A percentile compares a stretch with the other conserved stretches of the same genome.
These are phyloP conservation scores for Xenops minutus DNA, from an alignment of 2,797 vertebrate genomes.

Conservation along the genomic window DNA sequence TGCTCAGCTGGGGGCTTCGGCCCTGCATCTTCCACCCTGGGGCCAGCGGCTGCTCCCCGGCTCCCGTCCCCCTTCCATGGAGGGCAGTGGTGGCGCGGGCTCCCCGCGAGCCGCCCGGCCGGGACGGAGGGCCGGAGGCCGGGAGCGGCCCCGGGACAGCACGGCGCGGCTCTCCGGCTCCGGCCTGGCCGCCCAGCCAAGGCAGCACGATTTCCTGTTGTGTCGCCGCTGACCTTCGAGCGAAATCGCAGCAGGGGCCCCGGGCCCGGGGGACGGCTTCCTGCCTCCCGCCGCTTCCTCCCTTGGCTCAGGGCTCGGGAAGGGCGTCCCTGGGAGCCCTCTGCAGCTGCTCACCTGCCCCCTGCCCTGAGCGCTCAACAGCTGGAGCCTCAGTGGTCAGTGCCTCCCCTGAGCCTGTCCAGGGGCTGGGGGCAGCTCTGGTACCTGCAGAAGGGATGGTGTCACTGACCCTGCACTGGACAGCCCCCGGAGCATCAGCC, in stretches of 20 bases:
- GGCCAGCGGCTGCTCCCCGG: slow-evolving; percentile 57
- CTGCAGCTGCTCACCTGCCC: slow-evolving; percentile 14
- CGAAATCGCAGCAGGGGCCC: slow-evolving; percentile 9
- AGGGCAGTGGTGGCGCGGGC: slow-evolving; percentile 34
- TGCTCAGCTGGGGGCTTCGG: slow-evolving; percentile 65
- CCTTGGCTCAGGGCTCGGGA: slow-evolving; percentile 3
- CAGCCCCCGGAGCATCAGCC: fast-evolving
- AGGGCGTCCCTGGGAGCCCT: slow-evolving; percentile 7
- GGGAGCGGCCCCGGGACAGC: background rate
- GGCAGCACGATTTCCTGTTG: slow-evolving; percentile 67
- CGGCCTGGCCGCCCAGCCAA: background rate
- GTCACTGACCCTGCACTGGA: fast-evolving
- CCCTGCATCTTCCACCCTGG: slow-evolving; percentile 65
- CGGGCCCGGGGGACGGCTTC: slow-evolving; percentile 47
- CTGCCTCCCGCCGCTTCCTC: slow-evolving; percentile 60
- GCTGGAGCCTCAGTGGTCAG: fast-evolving
- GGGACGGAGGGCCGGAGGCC: background rate
- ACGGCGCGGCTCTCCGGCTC: background rate
- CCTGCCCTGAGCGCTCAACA: fast-evolving
- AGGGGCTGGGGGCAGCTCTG: background rate
- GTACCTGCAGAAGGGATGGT: background rate
- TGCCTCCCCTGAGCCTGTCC: background rate
- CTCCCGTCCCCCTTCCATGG: slow-evolving; percentile 74
- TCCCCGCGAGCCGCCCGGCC: background rate
- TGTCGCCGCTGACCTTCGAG: slow-evolving; percentile 62